phyloP scores from a whole-genome alignment of 2,888 invertebrate genomes.

The Clostera curtula region DNA sequence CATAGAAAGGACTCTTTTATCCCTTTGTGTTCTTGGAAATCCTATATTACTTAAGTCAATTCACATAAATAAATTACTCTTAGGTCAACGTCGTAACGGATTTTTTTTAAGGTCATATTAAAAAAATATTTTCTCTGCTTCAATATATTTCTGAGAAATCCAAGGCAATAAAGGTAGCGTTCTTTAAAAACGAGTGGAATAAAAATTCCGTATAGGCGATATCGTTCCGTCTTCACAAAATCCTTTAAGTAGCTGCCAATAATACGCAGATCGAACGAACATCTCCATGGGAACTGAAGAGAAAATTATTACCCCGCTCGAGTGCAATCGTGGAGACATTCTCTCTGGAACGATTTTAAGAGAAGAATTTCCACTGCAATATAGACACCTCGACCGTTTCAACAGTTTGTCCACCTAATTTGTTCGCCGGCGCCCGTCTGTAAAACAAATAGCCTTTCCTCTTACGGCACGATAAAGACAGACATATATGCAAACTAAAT shows the following conservation, averaged over 20 bases:
- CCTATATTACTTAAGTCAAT: constrained; percentile 28
- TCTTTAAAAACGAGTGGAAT: constrained; percentile 10
- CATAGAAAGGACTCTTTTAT: constrained; percentile 20
- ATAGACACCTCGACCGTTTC: constrained; percentile 69
- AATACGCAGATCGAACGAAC: constrained; percentile 49
- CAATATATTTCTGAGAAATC: neutral
- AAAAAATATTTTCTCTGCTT: no score
- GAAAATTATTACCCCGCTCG: constrained; percentile 63
- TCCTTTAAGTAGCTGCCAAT: constrained; percentile 45
- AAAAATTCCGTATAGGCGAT: constrained; percentile 25
- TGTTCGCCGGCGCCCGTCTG: constrained; percentile 70
- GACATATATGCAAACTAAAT: constrained; percentile 45
- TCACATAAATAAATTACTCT: constrained; percentile 21
- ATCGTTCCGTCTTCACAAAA: constrained; percentile 38
- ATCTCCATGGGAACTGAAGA: constrained; percentile 45
- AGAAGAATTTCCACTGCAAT: constrained; percentile 64
- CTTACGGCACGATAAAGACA: constrained; percentile 53
- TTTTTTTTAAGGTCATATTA: no score
- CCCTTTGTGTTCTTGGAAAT: constrained; percentile 22
- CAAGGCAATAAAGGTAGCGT: constrained; percentile 13
- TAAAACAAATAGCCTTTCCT: constrained; percentile 71
- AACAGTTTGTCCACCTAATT: constrained; percentile 75
- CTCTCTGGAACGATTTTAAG: constrained; percentile 50
- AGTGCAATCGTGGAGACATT: constrained; percentile 53
- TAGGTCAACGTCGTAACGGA: constrained; percentile 9